phyloP scores from a whole-genome alignment of 2,113 vertebrate genomes.

The Chamaea fasciata region DNA sequence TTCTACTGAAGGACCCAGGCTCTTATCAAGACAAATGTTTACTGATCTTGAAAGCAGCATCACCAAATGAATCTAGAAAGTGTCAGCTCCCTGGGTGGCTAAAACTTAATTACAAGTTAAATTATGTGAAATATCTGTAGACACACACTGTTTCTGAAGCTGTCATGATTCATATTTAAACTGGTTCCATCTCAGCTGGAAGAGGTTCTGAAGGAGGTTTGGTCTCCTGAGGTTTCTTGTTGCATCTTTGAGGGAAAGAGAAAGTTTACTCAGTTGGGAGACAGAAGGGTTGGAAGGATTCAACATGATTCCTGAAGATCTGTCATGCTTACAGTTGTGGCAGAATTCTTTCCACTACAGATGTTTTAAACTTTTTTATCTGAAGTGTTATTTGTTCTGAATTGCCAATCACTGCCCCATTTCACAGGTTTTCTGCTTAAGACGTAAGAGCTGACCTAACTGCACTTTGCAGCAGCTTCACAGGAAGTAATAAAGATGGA shows the following conservation, averaged over 20 bases:
- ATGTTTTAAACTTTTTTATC: not conserved
- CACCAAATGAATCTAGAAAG: not conserved
- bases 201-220: not conserved
- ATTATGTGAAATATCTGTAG: not conserved
- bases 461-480: not conserved
- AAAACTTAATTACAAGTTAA: not conserved
- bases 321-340: not conserved
- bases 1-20: rapidly evolving
- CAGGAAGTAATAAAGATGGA: not conserved
- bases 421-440: not conserved
- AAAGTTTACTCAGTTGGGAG: not conserved
- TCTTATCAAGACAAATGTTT: not conserved
- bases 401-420: rapidly evolving
- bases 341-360: not conserved
- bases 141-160: not conserved
- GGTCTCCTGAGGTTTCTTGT: not conserved
- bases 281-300: not conserved
- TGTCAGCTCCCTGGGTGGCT: rapidly evolving
- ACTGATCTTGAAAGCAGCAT: not conserved
- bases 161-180: rapidly evolving
- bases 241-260: not conserved
- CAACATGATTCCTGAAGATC: not conserved
- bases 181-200: not conserved
- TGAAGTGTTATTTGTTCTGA: not conserved
- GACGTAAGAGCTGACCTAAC: not conserved